Evolutionary conservation across 2,888 invertebrate genomes (phyloP), one percentile per base, ranked within the genome.

Genomic region (Adelphocoris suturalis): DNA sequence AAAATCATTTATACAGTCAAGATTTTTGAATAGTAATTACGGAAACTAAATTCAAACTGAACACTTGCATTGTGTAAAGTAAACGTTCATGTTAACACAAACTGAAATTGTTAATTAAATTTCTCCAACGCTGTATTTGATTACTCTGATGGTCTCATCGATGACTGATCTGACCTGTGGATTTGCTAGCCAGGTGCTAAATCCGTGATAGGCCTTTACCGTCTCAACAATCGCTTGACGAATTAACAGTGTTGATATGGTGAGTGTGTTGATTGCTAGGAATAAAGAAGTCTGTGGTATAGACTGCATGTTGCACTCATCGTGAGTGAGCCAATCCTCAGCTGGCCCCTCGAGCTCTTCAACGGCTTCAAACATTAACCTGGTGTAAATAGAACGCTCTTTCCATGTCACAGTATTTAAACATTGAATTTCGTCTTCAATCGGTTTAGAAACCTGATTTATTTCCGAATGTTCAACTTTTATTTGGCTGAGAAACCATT

Each of bases 331-430:
- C 78, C 78, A 78, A 11, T 28, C 28, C 19, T 78, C 78, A 16
- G 37, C 37, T 1, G 37, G 46, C 13, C 78, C 78, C 19, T 46
- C 47, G 0, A 78, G 12, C 47, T 78, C 78, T n/a, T 3, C 47
- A 47, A 47, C 78, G 16, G 78, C 78, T 7, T 37, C 78, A 16
- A 14, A 46, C 46, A 78, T n/a, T 37, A 78, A 14, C n/a, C 16
- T 13, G 16, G 46, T 78, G 78, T 78, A 78, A 9, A 19, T 37
- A 3, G 16, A n/a, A 4, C 46, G 37, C 11, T 78, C 78, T 19
- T 46, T 78, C 78, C 78, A 78, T 5, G 19, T 47, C 37, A 78
- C 78, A 37, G 78, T 78, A n/a, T 47, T 78, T 23, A 23, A 27
- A 23, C 68, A 23, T 12, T 19, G 68, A 23, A 7, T 68, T 0